Evolutionary conservation across 2,113 vertebrate species (phyloP).

Genomic region (Raphicerus campestris): DNA sequence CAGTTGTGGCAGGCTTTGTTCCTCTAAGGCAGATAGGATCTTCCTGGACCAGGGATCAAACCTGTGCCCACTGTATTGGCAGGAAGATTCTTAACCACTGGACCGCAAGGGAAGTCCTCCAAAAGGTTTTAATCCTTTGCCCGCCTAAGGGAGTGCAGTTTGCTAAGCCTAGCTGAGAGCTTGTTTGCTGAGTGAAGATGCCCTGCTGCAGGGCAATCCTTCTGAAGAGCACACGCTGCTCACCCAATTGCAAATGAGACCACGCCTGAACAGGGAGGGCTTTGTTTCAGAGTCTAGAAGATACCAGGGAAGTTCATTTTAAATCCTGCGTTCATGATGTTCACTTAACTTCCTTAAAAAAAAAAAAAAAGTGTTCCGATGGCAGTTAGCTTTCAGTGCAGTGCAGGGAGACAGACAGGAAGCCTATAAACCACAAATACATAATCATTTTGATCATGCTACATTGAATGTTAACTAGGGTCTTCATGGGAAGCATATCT

Average conservation of each 20-base stretch:
- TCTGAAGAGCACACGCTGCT: neutral
- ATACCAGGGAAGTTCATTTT: neutral
- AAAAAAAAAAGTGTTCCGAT: neutral
- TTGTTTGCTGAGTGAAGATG: neutral
- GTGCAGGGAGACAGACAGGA: neutral
- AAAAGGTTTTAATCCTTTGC: neutral
- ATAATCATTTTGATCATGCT: neutral
- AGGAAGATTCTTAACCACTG: neutral
- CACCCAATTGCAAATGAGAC: neutral
- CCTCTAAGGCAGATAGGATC: neutral
- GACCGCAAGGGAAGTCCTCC: neutral
- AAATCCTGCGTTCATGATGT: neutral
- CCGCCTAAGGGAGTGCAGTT: neutral
- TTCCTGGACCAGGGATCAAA: neutral
- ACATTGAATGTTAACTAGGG: neutral
- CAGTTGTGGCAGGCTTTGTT: neutral
- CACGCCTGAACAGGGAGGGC: accelerated
- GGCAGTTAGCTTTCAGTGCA: neutral
- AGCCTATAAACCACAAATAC: neutral
- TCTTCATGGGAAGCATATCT: neutral
- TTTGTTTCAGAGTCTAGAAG: neutral
- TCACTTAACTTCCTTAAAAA: neutral
- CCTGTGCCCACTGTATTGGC: neutral
- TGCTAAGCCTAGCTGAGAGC: neutral
- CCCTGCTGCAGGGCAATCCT: neutral